Percentiles rank a stretch among this genome's conserved stretches.
These are phyloP conservation scores for Dipodomys ordii DNA, from an alignment of 2,113 vertebrate species.

Conservation along the genomic window DNA sequence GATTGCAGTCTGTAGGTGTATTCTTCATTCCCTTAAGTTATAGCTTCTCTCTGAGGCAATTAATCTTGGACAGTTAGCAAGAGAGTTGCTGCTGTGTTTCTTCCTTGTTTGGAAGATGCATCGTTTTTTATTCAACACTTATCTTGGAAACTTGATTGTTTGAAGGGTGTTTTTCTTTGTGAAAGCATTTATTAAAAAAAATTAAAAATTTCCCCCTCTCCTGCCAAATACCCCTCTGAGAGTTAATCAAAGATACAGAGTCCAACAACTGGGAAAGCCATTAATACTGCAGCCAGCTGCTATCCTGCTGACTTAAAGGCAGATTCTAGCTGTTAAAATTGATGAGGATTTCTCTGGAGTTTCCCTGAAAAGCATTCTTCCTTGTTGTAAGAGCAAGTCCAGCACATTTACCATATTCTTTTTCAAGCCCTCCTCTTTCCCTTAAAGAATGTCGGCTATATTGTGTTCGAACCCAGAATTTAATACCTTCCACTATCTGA, in stretches of 20 bases:
- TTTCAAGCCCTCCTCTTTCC: neutral
- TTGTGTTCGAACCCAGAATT: neutral
- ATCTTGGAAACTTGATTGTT: constrained; percentile 79
- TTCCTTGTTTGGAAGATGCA: constrained; percentile 73
- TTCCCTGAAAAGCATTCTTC: constrained; percentile 67
- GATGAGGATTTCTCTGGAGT: constrained; percentile 64
- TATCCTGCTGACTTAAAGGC: constrained; percentile 72
- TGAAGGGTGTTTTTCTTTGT: constrained; percentile 79
- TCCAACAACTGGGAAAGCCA: constrained; percentile 73
- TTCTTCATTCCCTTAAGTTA: constrained; percentile 75
- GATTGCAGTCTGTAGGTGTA: constrained; percentile 51
- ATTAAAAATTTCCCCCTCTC: constrained; percentile 42
- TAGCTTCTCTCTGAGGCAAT: constrained; percentile 74
- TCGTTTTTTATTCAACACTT: constrained; percentile 69
- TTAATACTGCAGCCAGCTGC: constrained; percentile 79
- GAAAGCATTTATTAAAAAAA: constrained; percentile 73
- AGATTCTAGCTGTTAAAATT: constrained; percentile 76
- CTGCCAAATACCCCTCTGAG: constrained; percentile 74
- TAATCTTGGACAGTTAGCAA: constrained; percentile 78
- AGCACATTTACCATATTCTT: neutral
- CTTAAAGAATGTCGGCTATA: neutral
- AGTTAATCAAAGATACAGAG: constrained; percentile 83
- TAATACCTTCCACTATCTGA: neutral
- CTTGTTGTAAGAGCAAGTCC: neutral
- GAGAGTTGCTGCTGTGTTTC: constrained; percentile 72